phyloP scores from a whole-genome alignment of 2,797 vertebrate genomes.

The Pteronotus mesoamericanus region DNA sequence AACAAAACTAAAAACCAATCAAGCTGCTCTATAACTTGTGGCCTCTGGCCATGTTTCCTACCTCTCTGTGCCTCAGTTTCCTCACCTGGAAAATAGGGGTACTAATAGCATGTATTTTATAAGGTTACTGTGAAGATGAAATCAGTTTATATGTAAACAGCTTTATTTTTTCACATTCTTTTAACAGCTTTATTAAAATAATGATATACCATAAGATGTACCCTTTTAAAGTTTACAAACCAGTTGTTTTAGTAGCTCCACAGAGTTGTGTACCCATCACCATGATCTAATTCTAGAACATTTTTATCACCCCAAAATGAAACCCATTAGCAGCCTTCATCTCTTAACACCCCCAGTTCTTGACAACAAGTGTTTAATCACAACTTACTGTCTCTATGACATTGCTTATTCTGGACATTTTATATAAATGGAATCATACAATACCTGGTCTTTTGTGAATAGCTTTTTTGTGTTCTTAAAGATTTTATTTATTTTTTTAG shows the following conservation, averaged over 20 bases:
- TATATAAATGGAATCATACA: not conserved
- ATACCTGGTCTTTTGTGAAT: not conserved
- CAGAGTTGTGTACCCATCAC: not conserved
- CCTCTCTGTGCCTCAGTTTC: not conserved
- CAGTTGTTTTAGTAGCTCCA: not conserved
- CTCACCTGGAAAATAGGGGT: not conserved
- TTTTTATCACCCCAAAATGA: not conserved
- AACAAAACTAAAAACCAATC: not conserved
- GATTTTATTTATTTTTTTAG: not conserved
- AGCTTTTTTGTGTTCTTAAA: not conserved
- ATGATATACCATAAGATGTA: not conserved
- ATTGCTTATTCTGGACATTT: not conserved
- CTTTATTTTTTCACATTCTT: not conserved
- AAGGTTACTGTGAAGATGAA: not conserved
- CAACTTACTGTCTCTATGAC: not conserved
- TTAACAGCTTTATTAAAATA: not conserved
- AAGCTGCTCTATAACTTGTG: not conserved
- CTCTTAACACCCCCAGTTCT: not conserved
- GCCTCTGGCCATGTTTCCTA: not conserved
- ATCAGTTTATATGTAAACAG: not conserved
- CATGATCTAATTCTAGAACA: not conserved
- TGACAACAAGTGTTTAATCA: not conserved
- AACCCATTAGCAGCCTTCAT: not conserved
- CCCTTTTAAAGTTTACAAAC: not conserved
- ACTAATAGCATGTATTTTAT: not conserved